Base-by-base conservation (phyloP, 2,888 invertebrate genomes). In the Sclerodermus sp. region DNA sequence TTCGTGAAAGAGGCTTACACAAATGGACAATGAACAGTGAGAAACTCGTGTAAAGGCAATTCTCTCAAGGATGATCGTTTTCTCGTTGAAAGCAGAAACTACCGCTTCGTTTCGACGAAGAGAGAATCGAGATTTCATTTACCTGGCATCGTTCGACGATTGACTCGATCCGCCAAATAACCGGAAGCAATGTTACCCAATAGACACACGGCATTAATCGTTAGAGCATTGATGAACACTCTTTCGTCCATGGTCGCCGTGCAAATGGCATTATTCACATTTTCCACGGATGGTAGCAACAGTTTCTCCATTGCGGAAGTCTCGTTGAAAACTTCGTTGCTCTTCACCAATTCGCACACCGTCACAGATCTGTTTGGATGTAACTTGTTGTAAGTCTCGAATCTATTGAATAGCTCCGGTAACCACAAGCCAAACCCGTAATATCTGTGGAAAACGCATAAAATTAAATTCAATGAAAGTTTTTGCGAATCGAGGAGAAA, bases 401-500 rank as follows among this genome's bases (percentile, higher is more conserved):
- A 79, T 49, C 89, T 82, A 38, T 84, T 84, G 51, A 91, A 86
- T 8, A 91, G 79, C 69, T 90, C 89, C 2, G 90, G 90, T 41
- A 90, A 83, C 91, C 91, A 91, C 60, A 90, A 78, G 50, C 86
- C 87, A 1, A 88, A 75, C 1, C 87, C 88, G 50, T 86, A 87
- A 23, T 86, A 86, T 12, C 87, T 87, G 76, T 9, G 8, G 14
- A 12, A 17, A 34, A n/a, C n/a, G n/a, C n/a, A n/a, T n/a, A n/a
- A 6, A 15, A 40, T 15, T 40, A 40, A 15, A 30, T 42, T n/a
- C 30, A 42, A 8, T 42, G 12, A 6, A 12, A 42, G 5, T 5
- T 30, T 37, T 13, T 13, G 10, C 8, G n/a, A n/a, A n/a, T n/a
- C n/a, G n/a, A n/a, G n/a, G n/a, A n/a, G n/a, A n/a, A n/a, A n/a